Percentiles rank a stretch among this genome's conserved stretches.
These are phyloP conservation scores for Drosophila melanosoma DNA, from an alignment of 2,888 invertebrate species.

Conservation along the genomic window DNA sequence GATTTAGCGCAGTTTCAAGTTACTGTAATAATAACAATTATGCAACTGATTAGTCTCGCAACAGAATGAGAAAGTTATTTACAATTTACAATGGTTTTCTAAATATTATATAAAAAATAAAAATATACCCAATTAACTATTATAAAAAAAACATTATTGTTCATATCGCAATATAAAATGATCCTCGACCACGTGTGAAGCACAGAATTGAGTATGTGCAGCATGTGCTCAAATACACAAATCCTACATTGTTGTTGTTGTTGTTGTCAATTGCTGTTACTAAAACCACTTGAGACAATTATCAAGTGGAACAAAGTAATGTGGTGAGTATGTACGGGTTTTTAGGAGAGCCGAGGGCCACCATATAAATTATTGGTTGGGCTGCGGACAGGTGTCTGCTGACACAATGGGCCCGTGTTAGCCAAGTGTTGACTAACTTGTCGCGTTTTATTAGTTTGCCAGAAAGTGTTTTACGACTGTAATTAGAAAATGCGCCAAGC, in stretches of 20 bases:
- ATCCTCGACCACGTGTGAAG: slow-evolving; percentile 63
- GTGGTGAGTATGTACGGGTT: not conserved
- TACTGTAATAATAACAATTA: not conserved
- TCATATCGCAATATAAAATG: slow-evolving; percentile 2
- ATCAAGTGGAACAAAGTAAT: slow-evolving; percentile 60
- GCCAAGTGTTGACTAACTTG: slow-evolving; percentile 65
- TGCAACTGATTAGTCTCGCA: not conserved
- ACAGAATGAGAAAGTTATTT: not conserved
- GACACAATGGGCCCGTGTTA: slow-evolving; percentile 37
- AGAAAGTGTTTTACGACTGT: slow-evolving; percentile 74
- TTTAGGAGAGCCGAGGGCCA: slow-evolving; percentile 6
- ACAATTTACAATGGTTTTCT: not conserved
- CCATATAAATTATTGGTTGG: slow-evolving; percentile 21
- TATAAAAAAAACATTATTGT: not conserved
- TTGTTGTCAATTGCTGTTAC: slow-evolving; percentile 45
- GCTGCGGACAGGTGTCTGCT: slow-evolving; percentile 15
- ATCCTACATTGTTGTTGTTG: slow-evolving; percentile 19
- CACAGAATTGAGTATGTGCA: slow-evolving; percentile 3
- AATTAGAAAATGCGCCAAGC: slow-evolving; percentile 73
- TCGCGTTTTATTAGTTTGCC: slow-evolving; percentile 76
- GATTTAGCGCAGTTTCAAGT: not conserved
- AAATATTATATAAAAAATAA: not conserved
- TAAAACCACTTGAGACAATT: slow-evolving; percentile 70
- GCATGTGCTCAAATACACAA: slow-evolving; percentile 5
- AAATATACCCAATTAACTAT: not conserved